Conservation (phyloP, 2,797 vertebrate species). For the Micropoecilia bifurca region DNA sequence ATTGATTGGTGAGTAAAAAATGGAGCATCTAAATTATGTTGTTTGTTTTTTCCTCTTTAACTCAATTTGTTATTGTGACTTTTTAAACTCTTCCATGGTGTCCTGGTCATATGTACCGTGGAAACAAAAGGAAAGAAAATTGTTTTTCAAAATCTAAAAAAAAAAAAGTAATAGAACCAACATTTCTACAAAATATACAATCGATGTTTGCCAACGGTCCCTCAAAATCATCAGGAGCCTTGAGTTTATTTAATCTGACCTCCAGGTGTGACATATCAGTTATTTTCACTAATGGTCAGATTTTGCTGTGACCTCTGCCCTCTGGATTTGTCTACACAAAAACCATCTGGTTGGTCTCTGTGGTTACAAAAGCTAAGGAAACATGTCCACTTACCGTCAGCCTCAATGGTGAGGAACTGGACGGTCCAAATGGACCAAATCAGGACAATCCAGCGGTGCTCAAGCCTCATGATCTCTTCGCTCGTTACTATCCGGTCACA, state of each 20-base stretch:
- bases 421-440: conserved; percentile 31
- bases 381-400: conserved; percentile 53
- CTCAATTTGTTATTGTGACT: neutral
- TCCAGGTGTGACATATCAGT: conserved; percentile 13
- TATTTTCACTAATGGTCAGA: neutral
- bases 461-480: conserved; percentile 48
- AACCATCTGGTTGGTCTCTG: neutral
- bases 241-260: neutral
- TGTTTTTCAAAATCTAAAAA: neutral
- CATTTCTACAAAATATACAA: neutral
- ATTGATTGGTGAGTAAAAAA: neutral
- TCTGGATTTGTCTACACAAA: neutral
- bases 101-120: no score
- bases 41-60: neutral
- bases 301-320: neutral
- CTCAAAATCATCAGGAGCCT: neutral
- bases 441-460: conserved; percentile 18
- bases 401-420: conserved; percentile 44
- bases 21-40: neutral
- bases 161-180: neutral
- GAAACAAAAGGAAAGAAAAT: neutral
- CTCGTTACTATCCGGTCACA: conserved; percentile 8
- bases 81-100: neutral
- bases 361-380: neutral
- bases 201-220: neutral